These are phyloP conservation scores for Gobio gobio DNA, from an alignment of 2,113 vertebrate species.

Conservation along the genomic window DNA sequence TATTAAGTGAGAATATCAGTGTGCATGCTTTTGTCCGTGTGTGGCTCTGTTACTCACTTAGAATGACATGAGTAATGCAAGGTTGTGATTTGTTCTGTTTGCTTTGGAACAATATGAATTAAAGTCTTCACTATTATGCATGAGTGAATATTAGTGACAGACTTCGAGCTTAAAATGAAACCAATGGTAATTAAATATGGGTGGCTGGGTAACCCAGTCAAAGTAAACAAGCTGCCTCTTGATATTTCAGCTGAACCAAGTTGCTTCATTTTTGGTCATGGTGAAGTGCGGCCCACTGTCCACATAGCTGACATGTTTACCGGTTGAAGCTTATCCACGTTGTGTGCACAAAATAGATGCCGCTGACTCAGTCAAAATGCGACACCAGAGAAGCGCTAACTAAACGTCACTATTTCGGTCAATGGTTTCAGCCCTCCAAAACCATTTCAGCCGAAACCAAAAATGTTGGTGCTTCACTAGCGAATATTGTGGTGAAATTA, in stretches of 20 bases:
- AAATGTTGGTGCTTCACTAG: neutral
- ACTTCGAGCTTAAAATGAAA: neutral
- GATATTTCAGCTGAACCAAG: neutral
- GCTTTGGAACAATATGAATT: slow-evolving; percentile 25
- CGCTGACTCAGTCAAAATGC: too few relatives aligned
- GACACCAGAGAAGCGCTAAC: too few relatives aligned
- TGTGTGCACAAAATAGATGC: neutral
- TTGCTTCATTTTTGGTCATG: neutral
- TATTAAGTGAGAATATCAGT: slow-evolving; percentile 64
- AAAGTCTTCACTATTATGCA: slow-evolving; percentile 7
- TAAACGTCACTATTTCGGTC: neutral
- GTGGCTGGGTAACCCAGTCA: neutral
- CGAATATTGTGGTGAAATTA: neutral
- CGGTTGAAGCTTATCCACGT: neutral
- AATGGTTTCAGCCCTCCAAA: neutral
- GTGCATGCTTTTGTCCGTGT: slow-evolving; percentile 24
- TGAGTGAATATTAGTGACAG: neutral
- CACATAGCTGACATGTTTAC: neutral
- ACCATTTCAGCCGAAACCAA: neutral
- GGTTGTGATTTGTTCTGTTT: slow-evolving; percentile 24
- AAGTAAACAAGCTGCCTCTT: neutral
- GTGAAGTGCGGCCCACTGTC: neutral
- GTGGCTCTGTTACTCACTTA: slow-evolving; percentile 37
- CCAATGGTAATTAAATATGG: neutral
- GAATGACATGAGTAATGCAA: neutral